phyloP scores from a whole-genome alignment of 1,140 invertebrate species.

The Palaemon carinicauda region DNA sequence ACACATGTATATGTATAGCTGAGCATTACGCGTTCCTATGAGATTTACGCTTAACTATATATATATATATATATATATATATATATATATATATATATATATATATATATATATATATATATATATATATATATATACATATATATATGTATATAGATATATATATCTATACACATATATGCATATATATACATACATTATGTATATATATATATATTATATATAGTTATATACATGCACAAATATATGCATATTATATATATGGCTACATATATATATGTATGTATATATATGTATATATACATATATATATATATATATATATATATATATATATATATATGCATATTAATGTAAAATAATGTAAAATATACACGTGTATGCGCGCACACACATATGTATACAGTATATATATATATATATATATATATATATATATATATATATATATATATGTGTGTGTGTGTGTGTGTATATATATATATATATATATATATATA shows the following conservation, averaged over 20 bases:
- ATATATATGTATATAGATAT: neutral
- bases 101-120: slow-evolving; percentile 28
- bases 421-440: slow-evolving; percentile 2
- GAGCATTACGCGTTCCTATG: no score
- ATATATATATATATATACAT: slow-evolving; percentile 19
- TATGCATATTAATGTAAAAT: neutral
- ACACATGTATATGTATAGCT: no score
- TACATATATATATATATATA: neutral
- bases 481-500: slow-evolving; percentile 2
- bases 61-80: slow-evolving; percentile 9
- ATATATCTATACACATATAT: neutral
- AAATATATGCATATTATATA: neutral
- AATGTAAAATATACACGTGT: neutral
- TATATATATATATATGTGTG: neutral
- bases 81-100: slow-evolving; percentile 28
- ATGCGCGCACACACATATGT: neutral
- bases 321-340: neutral
- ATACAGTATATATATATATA: neutral
- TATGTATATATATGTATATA: neutral
- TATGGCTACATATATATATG: neutral
- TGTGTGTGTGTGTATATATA: neutral
- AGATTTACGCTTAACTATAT: neutral
- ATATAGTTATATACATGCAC: neutral
- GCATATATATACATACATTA: neutral
- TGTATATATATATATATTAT: neutral